Evolutionary conservation across 2,113 vertebrate genomes (phyloP).

Genomic region (Saguinus imperator): DNA sequence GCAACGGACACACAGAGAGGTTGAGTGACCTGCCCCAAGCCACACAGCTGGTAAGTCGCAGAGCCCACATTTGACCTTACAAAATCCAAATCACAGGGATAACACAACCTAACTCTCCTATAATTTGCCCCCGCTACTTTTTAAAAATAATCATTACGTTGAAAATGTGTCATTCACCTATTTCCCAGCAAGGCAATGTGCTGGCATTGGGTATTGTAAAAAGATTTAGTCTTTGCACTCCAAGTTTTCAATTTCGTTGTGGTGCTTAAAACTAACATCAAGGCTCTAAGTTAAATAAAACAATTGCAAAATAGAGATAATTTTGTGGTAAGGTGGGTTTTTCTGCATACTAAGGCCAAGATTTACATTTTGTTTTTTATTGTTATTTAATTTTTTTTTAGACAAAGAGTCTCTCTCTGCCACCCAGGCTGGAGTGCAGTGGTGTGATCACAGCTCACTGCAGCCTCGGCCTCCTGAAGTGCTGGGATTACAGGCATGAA

Average conservation of each 20-base stretch:
- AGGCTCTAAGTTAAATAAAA: background rate
- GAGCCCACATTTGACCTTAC: background rate
- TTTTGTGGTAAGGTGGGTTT: background rate
- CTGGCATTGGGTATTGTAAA: background rate
- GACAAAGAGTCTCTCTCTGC: too few relatives aligned
- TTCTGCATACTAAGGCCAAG: background rate
- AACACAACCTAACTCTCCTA: background rate
- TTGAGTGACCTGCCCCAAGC: background rate
- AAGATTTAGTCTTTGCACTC: background rate
- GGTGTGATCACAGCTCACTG: too few relatives aligned
- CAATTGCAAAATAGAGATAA: background rate
- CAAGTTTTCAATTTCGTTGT: background rate
- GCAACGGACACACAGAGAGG: background rate
- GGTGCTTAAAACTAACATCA: background rate
- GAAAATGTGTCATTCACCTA: background rate
- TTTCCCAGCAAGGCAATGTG: too few relatives aligned
- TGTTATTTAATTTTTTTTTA: too few relatives aligned
- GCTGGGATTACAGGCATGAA: too few relatives aligned
- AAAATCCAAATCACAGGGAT: background rate
- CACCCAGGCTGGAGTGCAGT: too few relatives aligned
- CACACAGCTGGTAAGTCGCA: background rate
- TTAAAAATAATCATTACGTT: background rate
- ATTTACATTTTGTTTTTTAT: background rate
- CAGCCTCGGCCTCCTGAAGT: too few relatives aligned
- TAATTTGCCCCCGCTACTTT: background rate